These are phyloP conservation scores for Dorcus hopei DNA, from an alignment of 2,888 invertebrate species.

Conservation along the genomic window DNA sequence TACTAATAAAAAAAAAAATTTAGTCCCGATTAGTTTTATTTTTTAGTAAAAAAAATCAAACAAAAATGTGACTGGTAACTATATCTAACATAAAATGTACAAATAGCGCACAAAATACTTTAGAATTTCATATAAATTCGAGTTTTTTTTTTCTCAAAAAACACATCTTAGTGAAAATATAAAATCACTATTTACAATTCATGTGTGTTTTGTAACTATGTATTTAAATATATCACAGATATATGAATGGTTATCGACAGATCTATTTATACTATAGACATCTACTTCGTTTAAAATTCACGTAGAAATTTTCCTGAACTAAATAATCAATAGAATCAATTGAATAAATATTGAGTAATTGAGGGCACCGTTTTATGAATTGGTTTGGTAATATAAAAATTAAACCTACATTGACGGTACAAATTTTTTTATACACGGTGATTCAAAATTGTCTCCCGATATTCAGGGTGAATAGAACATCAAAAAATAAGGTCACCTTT, in stretches of 20 bases:
- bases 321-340: too few relatives aligned
- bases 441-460: too few relatives aligned
- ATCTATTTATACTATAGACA: slow-evolving; percentile 21
- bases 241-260: slow-evolving; percentile 28
- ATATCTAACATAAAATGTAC: slow-evolving; percentile 25
- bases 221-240: slow-evolving; percentile 38
- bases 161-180: slow-evolving; percentile 16
- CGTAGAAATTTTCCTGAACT: too few relatives aligned
- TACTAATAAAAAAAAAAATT: neutral
- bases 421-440: too few relatives aligned
- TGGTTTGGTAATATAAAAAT: too few relatives aligned
- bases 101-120: slow-evolving; percentile 1
- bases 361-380: too few relatives aligned
- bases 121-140: slow-evolving; percentile 8
- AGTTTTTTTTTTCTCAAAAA: neutral
- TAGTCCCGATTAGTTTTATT: neutral
- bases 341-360: too few relatives aligned
- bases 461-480: too few relatives aligned
- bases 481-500: too few relatives aligned
- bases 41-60: too few relatives aligned
- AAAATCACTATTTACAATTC: slow-evolving; percentile 22
- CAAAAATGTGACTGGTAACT: slow-evolving; percentile 26
- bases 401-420: too few relatives aligned
- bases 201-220: slow-evolving; percentile 25
- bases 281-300: slow-evolving; percentile 6